These are phyloP conservation scores for Amiota mariae DNA, from an alignment of 2,888 invertebrate species.

Conservation along the genomic window DNA sequence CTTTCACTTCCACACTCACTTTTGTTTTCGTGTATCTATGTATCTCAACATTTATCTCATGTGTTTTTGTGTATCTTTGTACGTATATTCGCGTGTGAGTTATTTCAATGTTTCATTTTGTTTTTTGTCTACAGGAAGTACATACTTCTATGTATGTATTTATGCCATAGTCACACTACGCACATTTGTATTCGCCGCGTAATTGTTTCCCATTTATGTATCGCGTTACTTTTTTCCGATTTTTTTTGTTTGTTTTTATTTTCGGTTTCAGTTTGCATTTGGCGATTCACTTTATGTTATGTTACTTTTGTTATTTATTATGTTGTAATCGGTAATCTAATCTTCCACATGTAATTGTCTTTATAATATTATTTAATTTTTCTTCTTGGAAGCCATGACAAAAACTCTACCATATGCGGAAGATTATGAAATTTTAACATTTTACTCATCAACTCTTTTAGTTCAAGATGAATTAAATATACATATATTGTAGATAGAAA, in stretches of 20 bases:
- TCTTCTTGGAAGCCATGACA: not conserved
- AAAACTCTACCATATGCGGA: no score
- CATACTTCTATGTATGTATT: conserved; percentile 25
- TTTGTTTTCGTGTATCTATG: conserved; percentile 11
- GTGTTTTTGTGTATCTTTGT: not conserved
- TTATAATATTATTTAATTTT: conserved; percentile 15
- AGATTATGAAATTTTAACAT: no score
- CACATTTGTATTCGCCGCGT: conserved; percentile 33
- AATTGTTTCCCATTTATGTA: conserved; percentile 29
- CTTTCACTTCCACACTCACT: conserved; percentile 55
- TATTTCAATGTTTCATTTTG: conserved; percentile 1
- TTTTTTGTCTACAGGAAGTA: conserved; percentile 50
- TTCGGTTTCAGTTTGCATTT: conserved; percentile 5
- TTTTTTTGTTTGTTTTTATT: not conserved
- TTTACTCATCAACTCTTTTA: no score
- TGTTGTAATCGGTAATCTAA: conserved; percentile 28
- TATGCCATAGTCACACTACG: not conserved
- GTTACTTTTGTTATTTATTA: conserved; percentile 16
- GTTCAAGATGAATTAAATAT: no score
- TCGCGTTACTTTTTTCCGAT: conserved; percentile 30
- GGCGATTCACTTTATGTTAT: not conserved
- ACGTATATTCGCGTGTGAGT: no score
- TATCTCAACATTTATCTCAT: not conserved
- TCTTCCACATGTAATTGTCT: not conserved
- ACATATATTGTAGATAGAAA: no score